phyloP scores from a whole-genome alignment of 1,140 invertebrate genomes.

The Sesamia nonagrioides region DNA sequence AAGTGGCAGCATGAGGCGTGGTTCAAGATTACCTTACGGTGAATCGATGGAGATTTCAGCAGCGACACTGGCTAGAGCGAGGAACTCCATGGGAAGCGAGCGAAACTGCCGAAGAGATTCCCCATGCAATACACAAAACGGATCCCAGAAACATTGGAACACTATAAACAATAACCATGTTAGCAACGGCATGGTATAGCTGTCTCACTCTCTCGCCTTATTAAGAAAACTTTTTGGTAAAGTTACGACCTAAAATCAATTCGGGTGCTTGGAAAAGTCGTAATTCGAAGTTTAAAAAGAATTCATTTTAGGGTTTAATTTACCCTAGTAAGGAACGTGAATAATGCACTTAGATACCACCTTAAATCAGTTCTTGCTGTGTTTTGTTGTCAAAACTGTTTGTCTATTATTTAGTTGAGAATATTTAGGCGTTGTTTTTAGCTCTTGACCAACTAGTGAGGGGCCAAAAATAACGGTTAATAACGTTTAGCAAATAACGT shows the following conservation, averaged over 20 bases:
- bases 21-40: conserved; percentile 78
- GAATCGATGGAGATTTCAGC: conserved; percentile 85
- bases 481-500: conserved; percentile 20
- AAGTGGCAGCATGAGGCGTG: conserved; percentile 69
- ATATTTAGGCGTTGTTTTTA: background rate
- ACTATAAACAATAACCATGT: conserved; percentile 73
- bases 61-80: conserved; percentile 73
- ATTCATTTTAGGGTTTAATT: conserved; percentile 6
- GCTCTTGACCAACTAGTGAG: conserved; percentile 4
- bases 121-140: conserved; percentile 65
- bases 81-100: conserved; percentile 68
- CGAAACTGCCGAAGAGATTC: conserved; percentile 70
- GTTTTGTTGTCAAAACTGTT: background rate
- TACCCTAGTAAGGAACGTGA: background rate
- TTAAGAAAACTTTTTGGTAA: conserved; percentile 5
- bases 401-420: background rate
- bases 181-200: conserved; percentile 66
- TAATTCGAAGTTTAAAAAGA: background rate
- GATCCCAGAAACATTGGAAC: conserved; percentile 74
- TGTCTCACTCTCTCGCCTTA: conserved; percentile 27
- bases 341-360: background rate
- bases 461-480: conserved; percentile 30
- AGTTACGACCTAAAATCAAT: conserved; percentile 9
- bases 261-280: conserved; percentile 15
- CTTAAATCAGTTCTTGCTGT: background rate